These are phyloP conservation scores for Crocodylus rhombifer DNA, from an alignment of 2,797 vertebrate species.

Conservation along the genomic window DNA sequence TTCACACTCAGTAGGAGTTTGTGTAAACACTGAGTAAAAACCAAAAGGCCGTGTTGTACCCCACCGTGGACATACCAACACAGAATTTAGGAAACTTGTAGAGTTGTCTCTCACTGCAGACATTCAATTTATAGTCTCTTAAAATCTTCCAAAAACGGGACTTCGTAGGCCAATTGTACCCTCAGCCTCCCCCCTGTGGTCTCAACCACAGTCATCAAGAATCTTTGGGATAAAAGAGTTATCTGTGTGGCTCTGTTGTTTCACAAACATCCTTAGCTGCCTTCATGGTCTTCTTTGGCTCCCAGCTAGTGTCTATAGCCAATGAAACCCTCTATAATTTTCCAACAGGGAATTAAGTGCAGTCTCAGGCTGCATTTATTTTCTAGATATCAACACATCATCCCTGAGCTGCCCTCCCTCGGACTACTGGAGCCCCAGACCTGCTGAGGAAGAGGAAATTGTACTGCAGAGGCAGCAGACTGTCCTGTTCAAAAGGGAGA, in stretches of 20 bases:
- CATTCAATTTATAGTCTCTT: not conserved
- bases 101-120: not conserved
- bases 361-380: not conserved
- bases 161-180: not conserved
- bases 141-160: not conserved
- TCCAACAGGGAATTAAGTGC: not conserved
- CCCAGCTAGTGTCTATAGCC: not conserved
- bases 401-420: not conserved
- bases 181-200: not conserved
- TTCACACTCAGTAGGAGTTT: slow-evolving; percentile 4
- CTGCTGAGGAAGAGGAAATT: not conserved
- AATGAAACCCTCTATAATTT: not conserved
- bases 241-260: not conserved
- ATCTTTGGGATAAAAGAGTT: not conserved
- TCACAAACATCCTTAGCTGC: not conserved
- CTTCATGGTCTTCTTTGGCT: not conserved
- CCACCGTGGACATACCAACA: not conserved
- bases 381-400: not conserved
- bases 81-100: not conserved
- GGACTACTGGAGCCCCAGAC: not conserved
- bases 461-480: not conserved
- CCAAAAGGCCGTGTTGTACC: not conserved
- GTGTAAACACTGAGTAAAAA: slow-evolving; percentile 1
- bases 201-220: not conserved
- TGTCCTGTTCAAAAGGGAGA: not conserved